A percentile compares a stretch with the other conserved stretches of the same genome.
phyloP scores from a whole-genome alignment of 92 coral and sea anemone genomes.

The Zoanthus sansibaricus region DNA sequence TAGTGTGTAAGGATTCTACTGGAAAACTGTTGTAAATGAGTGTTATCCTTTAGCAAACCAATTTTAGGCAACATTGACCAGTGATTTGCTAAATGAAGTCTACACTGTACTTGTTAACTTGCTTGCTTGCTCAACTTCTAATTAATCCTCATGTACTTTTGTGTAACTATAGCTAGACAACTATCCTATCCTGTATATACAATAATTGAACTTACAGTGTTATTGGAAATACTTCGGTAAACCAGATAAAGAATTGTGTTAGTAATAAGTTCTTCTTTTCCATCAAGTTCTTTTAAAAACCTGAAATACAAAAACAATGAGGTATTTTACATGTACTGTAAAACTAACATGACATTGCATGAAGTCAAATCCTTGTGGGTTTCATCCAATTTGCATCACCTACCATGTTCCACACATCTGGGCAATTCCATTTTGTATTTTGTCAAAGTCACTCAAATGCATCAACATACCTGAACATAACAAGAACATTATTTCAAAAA shows the following conservation, averaged over 20 bases:
- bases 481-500: not conserved
- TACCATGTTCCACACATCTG: constrained; percentile 95
- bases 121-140: too few species aligned
- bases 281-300: constrained; percentile 89
- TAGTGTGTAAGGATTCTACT: too few species aligned
- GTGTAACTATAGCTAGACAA: too few species aligned
- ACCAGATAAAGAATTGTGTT: constrained; percentile 84
- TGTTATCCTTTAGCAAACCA: too few species aligned
- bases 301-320: constrained; percentile 45
- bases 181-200: too few species aligned
- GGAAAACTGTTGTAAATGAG: too few species aligned
- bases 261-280: constrained; percentile 94
- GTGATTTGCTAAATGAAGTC: too few species aligned
- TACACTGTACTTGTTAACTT: too few species aligned
- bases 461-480: constrained; percentile 78
- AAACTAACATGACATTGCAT: not conserved
- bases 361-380: not conserved
- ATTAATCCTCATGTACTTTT: too few species aligned
- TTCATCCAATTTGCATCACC: constrained; percentile 22
- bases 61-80: too few species aligned
- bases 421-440: constrained; percentile 85
- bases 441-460: constrained; percentile 79
- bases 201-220: constrained; percentile 66
- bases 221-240: constrained; percentile 75
- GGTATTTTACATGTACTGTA: not conserved